A percentile compares a stretch with the other conserved stretches of the same genome.
Conservation (phyloP, 2,888 invertebrate genomes). For the Nomada goodeniana region DNA sequence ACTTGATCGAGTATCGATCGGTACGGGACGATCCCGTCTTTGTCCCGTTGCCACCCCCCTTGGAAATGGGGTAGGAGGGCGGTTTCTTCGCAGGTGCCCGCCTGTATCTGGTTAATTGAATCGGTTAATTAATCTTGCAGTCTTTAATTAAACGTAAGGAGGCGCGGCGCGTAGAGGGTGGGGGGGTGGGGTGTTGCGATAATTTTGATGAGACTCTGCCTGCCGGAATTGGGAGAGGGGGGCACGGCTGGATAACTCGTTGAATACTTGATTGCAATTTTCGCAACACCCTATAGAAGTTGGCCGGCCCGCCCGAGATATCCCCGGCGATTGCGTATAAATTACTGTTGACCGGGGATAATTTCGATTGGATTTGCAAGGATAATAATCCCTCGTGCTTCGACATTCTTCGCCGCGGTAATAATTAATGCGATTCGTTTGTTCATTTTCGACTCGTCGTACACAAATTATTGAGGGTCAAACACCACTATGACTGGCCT, state of each 20-base stretch:
- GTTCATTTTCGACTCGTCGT: neutral
- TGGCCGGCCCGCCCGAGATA: conserved; percentile 1
- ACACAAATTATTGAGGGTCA: neutral
- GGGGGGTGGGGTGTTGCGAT: neutral
- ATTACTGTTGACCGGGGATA: neutral
- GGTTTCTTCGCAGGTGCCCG: conserved; percentile 20
- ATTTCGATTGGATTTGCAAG: no score
- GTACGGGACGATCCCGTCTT: neutral
- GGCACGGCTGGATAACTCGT: conserved; percentile 6
- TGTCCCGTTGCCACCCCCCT: neutral
- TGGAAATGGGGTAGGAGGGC: neutral
- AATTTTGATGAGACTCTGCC: conserved; percentile 29
- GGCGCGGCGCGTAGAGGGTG: neutral
- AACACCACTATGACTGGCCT: no score
- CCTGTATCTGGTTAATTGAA: conserved; percentile 35
- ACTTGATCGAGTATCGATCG: conserved; percentile 18
- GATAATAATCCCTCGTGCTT: no score
- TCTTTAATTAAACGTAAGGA: conserved; percentile 43
- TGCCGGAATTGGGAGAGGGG: conserved; percentile 10
- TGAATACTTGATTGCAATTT: conserved; percentile 24
- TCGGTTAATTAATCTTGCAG: conserved; percentile 41
- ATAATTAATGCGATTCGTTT: no score
- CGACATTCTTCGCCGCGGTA: no score
- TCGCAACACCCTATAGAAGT: neutral
- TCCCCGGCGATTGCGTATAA: neutral